A percentile compares a stretch with the other conserved stretches of the same genome.
These are phyloP conservation scores for Eremophila alpestris DNA, from an alignment of 2,797 vertebrate genomes.

Conservation along the genomic window DNA sequence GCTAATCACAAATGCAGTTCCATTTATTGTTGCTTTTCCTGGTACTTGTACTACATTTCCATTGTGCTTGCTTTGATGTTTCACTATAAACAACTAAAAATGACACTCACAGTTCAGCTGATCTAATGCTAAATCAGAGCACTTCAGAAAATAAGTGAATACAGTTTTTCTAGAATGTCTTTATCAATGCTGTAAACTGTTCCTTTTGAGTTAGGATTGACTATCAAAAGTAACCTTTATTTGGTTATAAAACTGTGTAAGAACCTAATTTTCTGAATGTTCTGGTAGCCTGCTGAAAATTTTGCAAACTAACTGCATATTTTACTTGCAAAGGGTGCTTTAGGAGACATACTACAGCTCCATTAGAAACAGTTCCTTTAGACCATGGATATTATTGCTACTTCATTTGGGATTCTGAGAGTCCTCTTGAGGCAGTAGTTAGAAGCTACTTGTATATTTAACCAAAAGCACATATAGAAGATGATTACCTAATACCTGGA, in stretches of 20 bases:
- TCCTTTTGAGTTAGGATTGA: background rate
- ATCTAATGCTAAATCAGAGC: background rate
- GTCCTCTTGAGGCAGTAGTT: background rate
- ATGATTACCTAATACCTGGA: background rate
- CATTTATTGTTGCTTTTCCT: background rate
- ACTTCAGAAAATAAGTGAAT: background rate
- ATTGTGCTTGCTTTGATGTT: constrained; percentile 4
- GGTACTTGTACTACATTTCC: background rate
- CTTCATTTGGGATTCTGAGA: background rate
- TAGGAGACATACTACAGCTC: background rate
- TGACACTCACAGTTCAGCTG: background rate
- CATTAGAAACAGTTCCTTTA: background rate
- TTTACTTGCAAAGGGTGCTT: background rate
- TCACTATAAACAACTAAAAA: background rate
- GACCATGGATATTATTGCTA: background rate
- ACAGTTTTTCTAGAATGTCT: background rate
- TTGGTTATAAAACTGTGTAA: background rate
- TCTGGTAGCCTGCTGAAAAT: constrained; percentile 2
- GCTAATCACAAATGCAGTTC: background rate
- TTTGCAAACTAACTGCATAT: background rate
- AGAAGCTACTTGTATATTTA: background rate
- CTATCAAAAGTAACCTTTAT: background rate
- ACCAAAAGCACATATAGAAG: background rate
- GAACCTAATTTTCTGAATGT: background rate
- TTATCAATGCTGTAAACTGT: background rate